Base-by-base conservation (phyloP, 2,888 invertebrate species). In the Norana najaformis region DNA sequence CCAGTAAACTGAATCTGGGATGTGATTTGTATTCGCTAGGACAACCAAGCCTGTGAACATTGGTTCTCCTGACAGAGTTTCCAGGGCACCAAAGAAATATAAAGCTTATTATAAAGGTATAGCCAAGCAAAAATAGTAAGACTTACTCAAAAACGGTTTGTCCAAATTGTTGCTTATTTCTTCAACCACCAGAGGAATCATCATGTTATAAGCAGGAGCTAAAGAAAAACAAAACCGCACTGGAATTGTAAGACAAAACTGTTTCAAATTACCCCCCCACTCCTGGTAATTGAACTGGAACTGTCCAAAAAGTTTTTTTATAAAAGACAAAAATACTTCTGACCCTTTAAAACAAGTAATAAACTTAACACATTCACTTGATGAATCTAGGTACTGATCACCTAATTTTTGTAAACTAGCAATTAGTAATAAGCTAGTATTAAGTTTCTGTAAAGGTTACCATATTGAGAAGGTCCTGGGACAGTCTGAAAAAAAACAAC, bases 111-210 rank as follows among this genome's bases (percentile, higher is more conserved):
- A 47, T 47, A 6, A 23, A 47, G 47, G 23, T 47, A 18, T 47
- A 47, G 69, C 69, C 30, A 69, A 1, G n/a, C 8, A 30, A 69
- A 69, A n/a, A 30, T n/a, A 41, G 1, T 5, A 69, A 8, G 69
- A n/a, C 69, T 69, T 69, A 69, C 69, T 69, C 11, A 13, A 11
- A 69, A 69, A n/a, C 5, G 69, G 69, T 69, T 69, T 69, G 69
- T 69, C 69, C 69, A 69, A 69, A 69, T 69, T 69, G 69, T 69
- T 69, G n/a, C 69, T 69, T 5, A 69, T 69, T 69, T 69, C 69
- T 69, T 69, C 69, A 69, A 69, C 69, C 69, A 69, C 69, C n/a
- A 69, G 69, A 69, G 69, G 69, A 69, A 69, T 69, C 69, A 69
- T 69, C 11, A 11, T 69, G 69, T 69, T 69, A 69, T 69, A 69